Conservation (phyloP, 37 sponge, comb jelly and placozoan genomes). For the Chondrilla cf. caribensis region DNA sequence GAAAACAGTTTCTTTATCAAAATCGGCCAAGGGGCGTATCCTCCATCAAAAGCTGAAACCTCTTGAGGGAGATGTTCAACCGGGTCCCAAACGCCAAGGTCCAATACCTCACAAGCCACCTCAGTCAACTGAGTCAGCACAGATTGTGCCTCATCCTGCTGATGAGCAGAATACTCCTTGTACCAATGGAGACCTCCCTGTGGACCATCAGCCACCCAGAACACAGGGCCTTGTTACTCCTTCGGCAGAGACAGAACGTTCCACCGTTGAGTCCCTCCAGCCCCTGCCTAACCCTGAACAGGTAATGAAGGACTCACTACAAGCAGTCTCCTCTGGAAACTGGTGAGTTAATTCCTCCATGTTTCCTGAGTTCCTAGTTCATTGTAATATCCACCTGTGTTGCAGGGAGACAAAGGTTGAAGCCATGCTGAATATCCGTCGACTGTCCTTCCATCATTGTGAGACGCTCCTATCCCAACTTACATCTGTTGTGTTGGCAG, state of each 20-base stretch:
- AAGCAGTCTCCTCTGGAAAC: constrained; percentile 27
- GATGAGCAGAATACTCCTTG: not conserved
- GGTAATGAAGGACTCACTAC: constrained; percentile 42
- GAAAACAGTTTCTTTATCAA: not conserved
- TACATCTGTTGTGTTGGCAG: constrained; percentile 45
- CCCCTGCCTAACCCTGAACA: constrained; percentile 53
- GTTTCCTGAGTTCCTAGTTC: no score
- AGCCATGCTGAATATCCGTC: constrained; percentile 44
- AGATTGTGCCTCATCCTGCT: constrained; percentile 3
- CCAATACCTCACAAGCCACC: constrained; percentile 20
- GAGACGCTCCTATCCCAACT: constrained; percentile 59
- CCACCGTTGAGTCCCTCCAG: constrained; percentile 17
- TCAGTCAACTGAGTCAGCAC: no score
- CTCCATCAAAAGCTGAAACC: constrained; percentile 25
- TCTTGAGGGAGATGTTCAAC: not conserved
- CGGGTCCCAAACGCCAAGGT: not conserved
- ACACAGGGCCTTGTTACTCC: not conserved
- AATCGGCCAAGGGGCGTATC: constrained; percentile 34
- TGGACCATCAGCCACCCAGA: not conserved
- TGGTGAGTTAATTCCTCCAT: constrained; percentile 38
- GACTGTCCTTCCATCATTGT: constrained; percentile 54
- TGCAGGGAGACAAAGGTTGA: constrained; percentile 62
- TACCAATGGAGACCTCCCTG: not conserved
- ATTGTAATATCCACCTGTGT: no score
- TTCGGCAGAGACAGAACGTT: not conserved